Evolutionary conservation across 2,113 vertebrate species (phyloP).

Genomic region (Gorsachius goisagi): DNA sequence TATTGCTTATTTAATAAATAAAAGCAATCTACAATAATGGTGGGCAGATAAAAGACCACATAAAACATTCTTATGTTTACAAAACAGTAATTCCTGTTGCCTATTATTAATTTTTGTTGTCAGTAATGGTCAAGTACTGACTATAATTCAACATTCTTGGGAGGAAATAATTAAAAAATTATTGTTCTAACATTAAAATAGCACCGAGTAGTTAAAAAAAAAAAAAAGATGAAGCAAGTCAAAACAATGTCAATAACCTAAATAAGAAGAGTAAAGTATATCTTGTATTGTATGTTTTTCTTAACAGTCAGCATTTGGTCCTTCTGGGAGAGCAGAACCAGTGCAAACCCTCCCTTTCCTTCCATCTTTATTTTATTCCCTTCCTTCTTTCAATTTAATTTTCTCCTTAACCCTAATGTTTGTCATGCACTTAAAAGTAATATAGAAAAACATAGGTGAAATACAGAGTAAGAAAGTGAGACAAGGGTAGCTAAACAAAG

Average conservation of each 20-base stretch:
- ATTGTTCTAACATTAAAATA: background rate
- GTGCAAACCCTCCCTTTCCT: background rate
- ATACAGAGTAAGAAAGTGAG: background rate
- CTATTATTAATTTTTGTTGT: background rate
- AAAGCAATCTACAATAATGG: background rate
- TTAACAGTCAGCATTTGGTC: background rate
- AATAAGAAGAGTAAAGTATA: background rate
- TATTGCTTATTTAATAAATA: slow-evolving; percentile 46
- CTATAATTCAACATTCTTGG: background rate
- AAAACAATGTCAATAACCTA: background rate
- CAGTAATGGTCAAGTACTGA: background rate
- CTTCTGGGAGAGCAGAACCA: background rate
- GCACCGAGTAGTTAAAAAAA: background rate
- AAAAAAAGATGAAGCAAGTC: background rate
- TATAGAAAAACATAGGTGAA: background rate
- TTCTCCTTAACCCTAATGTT: background rate
- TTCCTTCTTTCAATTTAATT: background rate
- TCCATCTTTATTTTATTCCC: background rate
- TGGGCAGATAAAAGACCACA: slow-evolving; percentile 1
- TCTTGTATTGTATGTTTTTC: background rate
- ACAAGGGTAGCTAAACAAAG: background rate
- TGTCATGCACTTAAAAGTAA: background rate
- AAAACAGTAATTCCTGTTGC: background rate
- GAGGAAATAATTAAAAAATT: background rate
- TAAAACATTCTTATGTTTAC: background rate